Base-by-base conservation (phyloP, 1,140 invertebrate genomes). In the Zaprionus gabonicus region DNA sequence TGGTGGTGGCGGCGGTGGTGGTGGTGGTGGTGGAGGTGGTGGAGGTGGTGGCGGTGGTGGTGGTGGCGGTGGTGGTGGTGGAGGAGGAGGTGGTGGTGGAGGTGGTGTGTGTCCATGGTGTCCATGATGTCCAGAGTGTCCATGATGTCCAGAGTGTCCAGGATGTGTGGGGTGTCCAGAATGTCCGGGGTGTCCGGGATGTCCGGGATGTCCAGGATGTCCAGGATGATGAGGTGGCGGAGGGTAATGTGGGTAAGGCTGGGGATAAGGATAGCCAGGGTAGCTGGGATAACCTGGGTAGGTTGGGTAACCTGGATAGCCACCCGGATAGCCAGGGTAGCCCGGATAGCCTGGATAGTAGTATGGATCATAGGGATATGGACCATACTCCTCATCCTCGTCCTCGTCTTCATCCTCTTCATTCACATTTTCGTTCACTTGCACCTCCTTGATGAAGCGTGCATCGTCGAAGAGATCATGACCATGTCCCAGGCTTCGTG, bases 311-410 rank as follows among this genome's bases (percentile, higher is more conserved):
- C 44, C 41, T 6, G 44, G 67, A 13, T 53, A 62, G 27, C 38
- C 38, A 27, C 38, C 38, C 6, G 57, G 57, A 62, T 62, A 62
- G 10, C 59, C 59, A 1, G 36, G 38, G 13, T 41, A 44, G 17
- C 59, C 59, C 2, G 59, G 59, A 15, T 63, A 27, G 34, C 59
- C 59, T 7, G 59, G 59, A 27, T 63, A 63, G 10, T 34, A 20
- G 23, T 60, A 62, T 6, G 58, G 59, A 27, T 55, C 17, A 7
- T 62, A 59, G 15, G 44, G 56, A 31, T 64, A 64, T 0, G 53
- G 53, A 25, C n/a, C 28, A 4, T 44, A 57, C 4, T 65, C 62
- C 20, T 55, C 20, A 17, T 65, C 51, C 4, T 55, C 20, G 27
- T 65, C 51, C 4, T 17, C 27, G 13, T 27, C 55, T n/a, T 23